These are phyloP conservation scores for Nothura maculosa DNA, from an alignment of 2,797 vertebrate genomes.

Conservation along the genomic window DNA sequence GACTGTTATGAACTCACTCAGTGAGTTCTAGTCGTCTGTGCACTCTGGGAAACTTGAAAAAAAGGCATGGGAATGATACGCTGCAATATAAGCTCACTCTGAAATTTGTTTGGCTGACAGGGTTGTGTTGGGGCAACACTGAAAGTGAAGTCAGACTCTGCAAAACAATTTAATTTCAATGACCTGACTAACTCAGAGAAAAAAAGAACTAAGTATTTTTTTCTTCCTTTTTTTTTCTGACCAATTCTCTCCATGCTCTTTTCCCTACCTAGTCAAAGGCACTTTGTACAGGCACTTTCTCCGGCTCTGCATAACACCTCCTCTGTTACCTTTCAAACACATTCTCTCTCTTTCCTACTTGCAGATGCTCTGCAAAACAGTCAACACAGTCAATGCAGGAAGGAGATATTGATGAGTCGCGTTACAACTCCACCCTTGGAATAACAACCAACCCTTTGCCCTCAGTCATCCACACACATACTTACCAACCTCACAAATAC, in stretches of 20 bases:
- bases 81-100: neutral
- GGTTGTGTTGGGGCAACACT: neutral
- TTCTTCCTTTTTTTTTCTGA: neutral
- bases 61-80: neutral
- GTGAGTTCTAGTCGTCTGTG: neutral
- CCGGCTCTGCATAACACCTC: neutral
- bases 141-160: constrained; percentile 9
- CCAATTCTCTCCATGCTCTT: neutral
- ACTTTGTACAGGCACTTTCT: constrained; percentile 16
- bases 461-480: neutral
- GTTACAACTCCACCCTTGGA: neutral
- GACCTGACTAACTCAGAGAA: neutral
- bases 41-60: neutral
- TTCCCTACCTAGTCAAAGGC: neutral
- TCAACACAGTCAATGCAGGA: neutral
- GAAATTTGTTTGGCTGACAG: neutral
- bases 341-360: neutral
- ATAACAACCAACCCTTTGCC: neutral
- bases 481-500: neutral
- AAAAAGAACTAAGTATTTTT: neutral
- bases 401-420: neutral
- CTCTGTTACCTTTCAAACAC: neutral
- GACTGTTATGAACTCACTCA: neutral
- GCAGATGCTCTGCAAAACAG: neutral
- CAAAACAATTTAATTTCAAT: constrained; percentile 18